phyloP scores from a whole-genome alignment of 1,140 invertebrate species.

The Portunus trituberculatus region DNA sequence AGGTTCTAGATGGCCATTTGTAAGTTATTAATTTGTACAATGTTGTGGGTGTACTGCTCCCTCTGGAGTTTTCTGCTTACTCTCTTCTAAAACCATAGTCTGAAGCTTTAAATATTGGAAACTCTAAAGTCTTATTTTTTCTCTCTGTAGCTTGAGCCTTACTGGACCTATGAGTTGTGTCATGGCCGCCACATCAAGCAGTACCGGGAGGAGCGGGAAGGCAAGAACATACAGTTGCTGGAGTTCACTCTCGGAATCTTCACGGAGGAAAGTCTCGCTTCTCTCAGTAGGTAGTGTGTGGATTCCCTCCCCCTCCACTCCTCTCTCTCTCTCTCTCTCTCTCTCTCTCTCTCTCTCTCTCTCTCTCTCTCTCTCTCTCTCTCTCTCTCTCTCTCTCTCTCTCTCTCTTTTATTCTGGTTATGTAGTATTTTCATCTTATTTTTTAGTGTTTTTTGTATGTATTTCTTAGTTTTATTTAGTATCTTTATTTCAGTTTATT shows the following conservation, averaged over 20 bases:
- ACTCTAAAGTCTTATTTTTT: no score
- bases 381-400: background rate
- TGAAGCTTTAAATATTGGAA: no score
- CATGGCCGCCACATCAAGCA: constrained; percentile 94
- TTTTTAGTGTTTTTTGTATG: no score
- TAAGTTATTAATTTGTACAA: no score
- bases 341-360: background rate
- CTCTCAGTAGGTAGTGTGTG: constrained; percentile 80
- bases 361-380: background rate
- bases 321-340: background rate
- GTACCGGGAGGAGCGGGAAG: constrained; percentile 96
- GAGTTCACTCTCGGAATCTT: constrained; percentile 91
- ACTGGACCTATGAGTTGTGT: constrained; percentile 98
- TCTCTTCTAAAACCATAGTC: no score
- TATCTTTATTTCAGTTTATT: no score
- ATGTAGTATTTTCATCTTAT: no score
- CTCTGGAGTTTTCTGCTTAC: no score
- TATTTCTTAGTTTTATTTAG: no score
- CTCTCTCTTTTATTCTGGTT: background rate
- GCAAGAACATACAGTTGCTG: constrained; percentile 85
- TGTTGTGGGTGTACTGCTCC: no score
- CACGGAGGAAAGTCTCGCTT: constrained; percentile 82
- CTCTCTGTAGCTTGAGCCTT: constrained; percentile 88
- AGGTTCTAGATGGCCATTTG: no score
- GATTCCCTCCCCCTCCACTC: background rate